Evolutionary conservation across 2,888 invertebrate genomes (phyloP).

Genomic region (Mystacides longicornis): DNA sequence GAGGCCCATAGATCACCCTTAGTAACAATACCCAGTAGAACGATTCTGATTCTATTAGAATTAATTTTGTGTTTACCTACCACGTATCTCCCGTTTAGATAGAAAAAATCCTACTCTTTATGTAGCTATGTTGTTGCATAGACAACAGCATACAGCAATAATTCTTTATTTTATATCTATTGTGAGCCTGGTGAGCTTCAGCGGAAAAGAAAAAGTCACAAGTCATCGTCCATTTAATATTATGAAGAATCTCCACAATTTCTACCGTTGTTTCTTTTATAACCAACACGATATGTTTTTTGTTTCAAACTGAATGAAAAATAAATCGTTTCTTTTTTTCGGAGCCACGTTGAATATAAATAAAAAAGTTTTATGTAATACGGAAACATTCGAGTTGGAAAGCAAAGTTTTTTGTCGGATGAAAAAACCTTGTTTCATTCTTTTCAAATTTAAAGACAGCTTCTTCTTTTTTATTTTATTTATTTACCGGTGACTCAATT

Average conservation of each 20-base stretch:
- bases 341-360: no score
- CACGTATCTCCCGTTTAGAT: neutral
- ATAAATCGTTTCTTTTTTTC: no score
- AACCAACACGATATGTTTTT: no score
- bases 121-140: neutral
- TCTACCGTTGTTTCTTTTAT: no score
- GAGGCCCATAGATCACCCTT: conserved; percentile 23
- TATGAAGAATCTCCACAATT: conserved; percentile 1
- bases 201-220: no score
- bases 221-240: neutral
- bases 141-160: neutral
- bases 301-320: no score
- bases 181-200: neutral
- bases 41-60: conserved; percentile 24
- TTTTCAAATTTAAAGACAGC: neutral
- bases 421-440: neutral
- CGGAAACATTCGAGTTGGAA: no score
- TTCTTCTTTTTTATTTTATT: neutral
- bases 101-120: neutral
- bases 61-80: conserved; percentile 12
- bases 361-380: no score
- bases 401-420: no score
- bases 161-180: neutral
- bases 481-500: neutral
- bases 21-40: conserved; percentile 18